Evolutionary conservation across 2,113 vertebrate genomes (phyloP), one percentile per base, ranked within the genome.

Genomic region (Lepus americanus): DNA sequence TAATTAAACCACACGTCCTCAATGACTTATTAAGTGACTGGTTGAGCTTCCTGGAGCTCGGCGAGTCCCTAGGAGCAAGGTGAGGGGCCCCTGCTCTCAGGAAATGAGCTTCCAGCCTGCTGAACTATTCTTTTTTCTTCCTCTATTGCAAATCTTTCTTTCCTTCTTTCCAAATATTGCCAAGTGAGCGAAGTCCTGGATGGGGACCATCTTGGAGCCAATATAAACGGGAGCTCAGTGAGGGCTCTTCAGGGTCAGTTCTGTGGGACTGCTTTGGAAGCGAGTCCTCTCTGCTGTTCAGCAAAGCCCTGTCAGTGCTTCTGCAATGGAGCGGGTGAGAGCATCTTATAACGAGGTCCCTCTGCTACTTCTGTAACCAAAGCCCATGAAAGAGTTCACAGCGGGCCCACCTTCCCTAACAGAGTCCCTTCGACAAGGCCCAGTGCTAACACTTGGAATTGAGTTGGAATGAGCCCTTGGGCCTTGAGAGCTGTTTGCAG

Each of bases 1-100:
- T 98, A 98, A 98, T 98, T 98, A 98, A 98, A 98, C 94, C 92
- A 87, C 96, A 82, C 44, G 59, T 96, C 97, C 95, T 97, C 83
- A 2, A 96, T 96, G 98, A 97, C 98, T 98, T 96, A 29, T 92
- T 94, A 97, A 96, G 96, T 79, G 96, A 97, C 97, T 96, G 97
- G 97, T 85, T 92, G 76, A 97, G 93, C 82, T 96, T 97, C 87
- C 96, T 70, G 20, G 51, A 94, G 96, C 88, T 97, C 20, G 0
- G 55, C n/a, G 22, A 82, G 80, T 79, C 97, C 97, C 85, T 0
- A 17, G 67, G 96, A 96, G 89, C 0, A 0, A 0, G 0, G 3
- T 17, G 16, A 49, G 49, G 14, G 67, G 90, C 39, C 19, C 61
- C 6, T 0, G 17, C 82, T 63, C 78, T 80, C 0, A 0, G 94